A percentile compares a stretch with the other conserved stretches of the same genome.
Conservation (phyloP, 2,888 invertebrate species). For the Crocallis elinguaria region DNA sequence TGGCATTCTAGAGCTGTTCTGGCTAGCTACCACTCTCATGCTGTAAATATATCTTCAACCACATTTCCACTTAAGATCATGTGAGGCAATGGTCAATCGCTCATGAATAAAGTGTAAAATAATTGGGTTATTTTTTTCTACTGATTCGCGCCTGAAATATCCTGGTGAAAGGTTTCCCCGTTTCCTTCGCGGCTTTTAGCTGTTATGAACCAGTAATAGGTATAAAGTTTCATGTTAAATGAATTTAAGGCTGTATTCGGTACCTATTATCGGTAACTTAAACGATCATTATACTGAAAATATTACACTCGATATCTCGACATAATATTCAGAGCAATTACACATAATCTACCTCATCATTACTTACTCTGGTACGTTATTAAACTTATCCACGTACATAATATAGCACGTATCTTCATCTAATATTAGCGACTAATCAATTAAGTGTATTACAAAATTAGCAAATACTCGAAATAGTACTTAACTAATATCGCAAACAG, state of each 20-base stretch:
- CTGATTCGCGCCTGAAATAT: too few species aligned
- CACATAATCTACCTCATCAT: neutral
- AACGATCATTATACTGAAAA: neutral
- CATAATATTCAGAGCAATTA: neutral
- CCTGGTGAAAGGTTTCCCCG: too few species aligned
- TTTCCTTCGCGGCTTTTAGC: too few species aligned
- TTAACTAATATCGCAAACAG: conserved; percentile 18
- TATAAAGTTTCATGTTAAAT: neutral
- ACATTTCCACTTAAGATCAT: too few species aligned
- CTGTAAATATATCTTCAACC: too few species aligned
- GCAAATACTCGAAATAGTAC: conserved; percentile 21
- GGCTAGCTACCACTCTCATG: too few species aligned
- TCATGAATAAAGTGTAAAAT: too few species aligned
- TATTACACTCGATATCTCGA: neutral
- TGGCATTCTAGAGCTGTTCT: too few species aligned
- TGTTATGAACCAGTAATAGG: neutral
- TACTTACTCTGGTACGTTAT: neutral
- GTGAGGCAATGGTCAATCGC: too few species aligned
- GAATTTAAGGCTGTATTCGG: neutral
- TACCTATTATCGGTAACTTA: neutral
- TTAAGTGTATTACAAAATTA: conserved; percentile 16
- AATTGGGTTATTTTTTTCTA: too few species aligned
- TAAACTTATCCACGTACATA: conserved; percentile 1
- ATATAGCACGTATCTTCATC: neutral
- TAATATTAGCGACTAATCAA: conserved; percentile 11